Evolutionary conservation across 2,113 vertebrate genomes (phyloP).

Genomic region (Furnarius figulus): DNA sequence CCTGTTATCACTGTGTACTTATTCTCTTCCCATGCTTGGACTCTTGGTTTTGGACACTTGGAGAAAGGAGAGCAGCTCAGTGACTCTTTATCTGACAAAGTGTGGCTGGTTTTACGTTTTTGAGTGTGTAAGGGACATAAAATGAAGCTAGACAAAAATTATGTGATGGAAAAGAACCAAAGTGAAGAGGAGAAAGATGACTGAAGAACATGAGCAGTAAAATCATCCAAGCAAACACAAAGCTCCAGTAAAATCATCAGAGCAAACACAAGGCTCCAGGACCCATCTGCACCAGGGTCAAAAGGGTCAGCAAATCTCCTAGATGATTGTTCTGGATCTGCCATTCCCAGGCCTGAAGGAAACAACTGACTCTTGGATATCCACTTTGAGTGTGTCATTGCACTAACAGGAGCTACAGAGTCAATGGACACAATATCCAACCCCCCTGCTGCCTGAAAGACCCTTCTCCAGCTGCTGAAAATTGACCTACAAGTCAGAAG

Average conservation of each 20-base stretch:
- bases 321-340: neutral
- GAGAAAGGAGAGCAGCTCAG: neutral
- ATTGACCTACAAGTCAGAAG: no score
- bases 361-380: neutral
- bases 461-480: no score
- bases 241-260: neutral
- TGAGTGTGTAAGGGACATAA: neutral
- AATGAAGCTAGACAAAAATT: neutral
- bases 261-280: fast-evolving
- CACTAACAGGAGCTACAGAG: neutral
- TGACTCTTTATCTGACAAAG: neutral
- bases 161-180: neutral
- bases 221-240: neutral
- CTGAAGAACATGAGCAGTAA: neutral
- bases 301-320: neutral
- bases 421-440: neutral
- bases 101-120: neutral
- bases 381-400: neutral
- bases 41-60: neutral
- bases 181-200: neutral
- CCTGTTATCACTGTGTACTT: neutral
- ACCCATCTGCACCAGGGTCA: neutral
- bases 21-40: neutral
- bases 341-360: neutral
- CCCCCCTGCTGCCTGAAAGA: no score